Evolutionary conservation across 1,140 invertebrate genomes (phyloP), one percentile per base, ranked within the genome.

Genomic region (Aphis gossypii): DNA sequence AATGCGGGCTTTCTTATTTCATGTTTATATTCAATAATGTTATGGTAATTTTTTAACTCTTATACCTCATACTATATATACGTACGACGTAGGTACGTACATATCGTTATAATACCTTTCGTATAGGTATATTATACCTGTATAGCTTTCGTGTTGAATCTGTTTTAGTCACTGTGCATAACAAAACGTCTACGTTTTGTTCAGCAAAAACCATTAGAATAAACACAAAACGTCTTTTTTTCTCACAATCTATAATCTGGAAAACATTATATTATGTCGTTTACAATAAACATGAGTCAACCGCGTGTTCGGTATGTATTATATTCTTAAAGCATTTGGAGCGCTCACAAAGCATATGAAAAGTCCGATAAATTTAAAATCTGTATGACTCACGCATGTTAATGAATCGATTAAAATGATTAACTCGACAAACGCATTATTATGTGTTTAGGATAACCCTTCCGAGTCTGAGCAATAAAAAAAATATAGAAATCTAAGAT

Each of bases 291-390:
- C 56, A 38, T 76, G 56, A 83, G 76, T 89, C 87, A 89, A 56
- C 87, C n/a, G 11, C 54, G 21, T 35, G 60, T 35, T n/a, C 5
- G n/a, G 60, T 76, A 76, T 51, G 14, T 76, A 76, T 76, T 35
- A 54, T 25, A 21, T 30, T 87, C 86, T 87, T 35, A 9, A 87
- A 68, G 90, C 56, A 91, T 91, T 91, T 91, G 90, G 54, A 68
- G 20, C 88, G 30, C 41, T 68, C 21, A 76, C 41, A 91, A 83
- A 41, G 86, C 86, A 87, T 46, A 48, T 48, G 8, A 14, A 30
- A 91, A 92, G 91, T 92, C 82, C 46, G 91, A 92, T 92, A 92
- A 92, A 84, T 84, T 92, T 41, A 30, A 83, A 92, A 92, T 83
- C 46, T 46, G 91, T 51, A 46, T 92, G 91, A 92, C 76, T 92